Evolutionary conservation across 2,797 vertebrate species (phyloP).

Genomic region (Danio albolineatus): DNA sequence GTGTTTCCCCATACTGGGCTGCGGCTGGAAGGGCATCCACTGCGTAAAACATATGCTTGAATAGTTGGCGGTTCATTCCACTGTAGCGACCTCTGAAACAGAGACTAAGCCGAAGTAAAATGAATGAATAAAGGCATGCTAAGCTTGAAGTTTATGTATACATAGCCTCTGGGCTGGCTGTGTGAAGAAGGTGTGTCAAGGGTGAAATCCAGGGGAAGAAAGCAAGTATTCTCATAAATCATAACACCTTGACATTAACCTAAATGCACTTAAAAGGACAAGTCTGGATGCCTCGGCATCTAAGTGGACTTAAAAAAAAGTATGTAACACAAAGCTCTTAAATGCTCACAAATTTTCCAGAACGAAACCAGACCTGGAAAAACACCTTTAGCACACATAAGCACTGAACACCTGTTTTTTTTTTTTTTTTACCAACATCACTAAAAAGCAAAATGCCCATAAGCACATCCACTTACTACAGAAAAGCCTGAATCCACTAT

Average conservation of each 20-base stretch:
- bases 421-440: conserved; percentile 12
- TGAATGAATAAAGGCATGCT: background rate
- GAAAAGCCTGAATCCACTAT: conserved; percentile 18
- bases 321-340: background rate
- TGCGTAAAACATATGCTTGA: no score
- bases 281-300: background rate
- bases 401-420: conserved; percentile 32
- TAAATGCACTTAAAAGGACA: conserved; percentile 13
- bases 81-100: no score
- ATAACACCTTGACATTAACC: conserved; percentile 14
- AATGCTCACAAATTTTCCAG: background rate
- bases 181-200: conserved; percentile 2
- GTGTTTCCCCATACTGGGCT: no score
- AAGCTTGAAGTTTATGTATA: conserved; percentile 2
- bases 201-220: conserved; percentile 21
- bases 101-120: no score
- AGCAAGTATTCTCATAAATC: conserved; percentile 22
- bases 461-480: conserved; percentile 14
- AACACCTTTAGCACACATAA: background rate
- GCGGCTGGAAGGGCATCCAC: no score
- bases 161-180: conserved; percentile 2
- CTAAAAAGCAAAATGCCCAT: conserved; percentile 7
- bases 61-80: no score
- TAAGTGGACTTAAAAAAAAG: background rate
- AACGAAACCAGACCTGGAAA: background rate